phyloP scores from a whole-genome alignment of 2,888 invertebrate genomes.

The Steromphala cineraria region DNA sequence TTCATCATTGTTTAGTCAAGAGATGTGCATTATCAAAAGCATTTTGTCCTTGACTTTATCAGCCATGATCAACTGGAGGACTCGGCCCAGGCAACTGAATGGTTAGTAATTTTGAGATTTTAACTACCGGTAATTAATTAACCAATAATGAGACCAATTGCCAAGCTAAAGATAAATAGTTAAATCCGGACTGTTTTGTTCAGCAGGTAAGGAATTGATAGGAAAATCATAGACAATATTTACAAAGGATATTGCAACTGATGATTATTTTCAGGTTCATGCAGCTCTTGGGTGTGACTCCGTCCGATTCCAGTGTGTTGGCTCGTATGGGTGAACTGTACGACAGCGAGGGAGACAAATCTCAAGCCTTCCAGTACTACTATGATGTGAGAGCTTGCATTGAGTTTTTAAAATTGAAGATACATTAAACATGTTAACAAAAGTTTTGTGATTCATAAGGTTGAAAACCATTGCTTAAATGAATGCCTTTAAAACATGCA shows the following conservation, averaged over 20 bases:
- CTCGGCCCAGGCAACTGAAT: slow-evolving; percentile 77
- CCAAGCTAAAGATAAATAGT: no score
- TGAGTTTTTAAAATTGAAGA: no score
- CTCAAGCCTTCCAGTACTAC: slow-evolving; percentile 90
- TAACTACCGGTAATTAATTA: not conserved
- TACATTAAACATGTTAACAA: no score
- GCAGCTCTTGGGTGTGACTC: slow-evolving; percentile 87
- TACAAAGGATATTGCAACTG: no score
- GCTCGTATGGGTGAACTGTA: slow-evolving; percentile 93
- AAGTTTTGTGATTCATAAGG: no score
- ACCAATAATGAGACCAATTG: not conserved
- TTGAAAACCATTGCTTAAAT: no score
- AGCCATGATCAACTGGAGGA: slow-evolving; percentile 82
- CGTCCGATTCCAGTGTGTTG: slow-evolving; percentile 92
- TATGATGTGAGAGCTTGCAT: slow-evolving; percentile 80
- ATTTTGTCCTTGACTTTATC: slow-evolving; percentile 40
- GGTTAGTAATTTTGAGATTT: slow-evolving; percentile 54
- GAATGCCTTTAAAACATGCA: no score
- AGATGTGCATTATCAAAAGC: no score
- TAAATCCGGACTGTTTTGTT: no score
- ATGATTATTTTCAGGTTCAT: slow-evolving; percentile 82
- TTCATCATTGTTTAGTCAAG: no score
- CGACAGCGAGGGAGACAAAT: slow-evolving; percentile 92
- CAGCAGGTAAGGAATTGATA: no score
- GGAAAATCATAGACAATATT: no score